These are phyloP conservation scores for Isotomurus palustris DNA, from an alignment of 2,888 invertebrate genomes.

Conservation along the genomic window DNA sequence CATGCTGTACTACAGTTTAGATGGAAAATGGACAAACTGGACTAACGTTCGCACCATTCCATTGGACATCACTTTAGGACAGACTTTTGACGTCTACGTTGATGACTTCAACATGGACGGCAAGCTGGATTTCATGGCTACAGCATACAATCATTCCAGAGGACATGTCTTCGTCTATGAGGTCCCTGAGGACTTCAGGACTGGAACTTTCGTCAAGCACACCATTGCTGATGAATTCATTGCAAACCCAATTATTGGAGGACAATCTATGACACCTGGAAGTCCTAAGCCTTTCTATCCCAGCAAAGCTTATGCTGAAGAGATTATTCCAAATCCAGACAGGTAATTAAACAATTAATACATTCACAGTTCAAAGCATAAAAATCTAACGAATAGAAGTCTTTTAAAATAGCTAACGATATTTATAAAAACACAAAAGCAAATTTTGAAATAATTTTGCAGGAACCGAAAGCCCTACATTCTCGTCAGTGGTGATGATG, in stretches of 20 bases:
- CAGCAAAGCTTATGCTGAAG: conserved; percentile 40
- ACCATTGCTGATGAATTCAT: conserved; percentile 46
- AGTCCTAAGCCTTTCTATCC: conserved; percentile 46
- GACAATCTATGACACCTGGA: conserved; percentile 47
- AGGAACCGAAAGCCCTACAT: conserved; percentile 46
- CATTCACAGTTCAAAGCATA: too few relatives aligned
- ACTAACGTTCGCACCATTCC: conserved; percentile 35
- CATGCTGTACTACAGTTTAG: conserved; percentile 43
- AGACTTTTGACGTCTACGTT: conserved; percentile 47
- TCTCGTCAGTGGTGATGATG: conserved; percentile 48
- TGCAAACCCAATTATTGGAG: conserved; percentile 43
- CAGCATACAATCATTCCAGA: conserved; percentile 40
- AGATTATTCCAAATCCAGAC: conserved; percentile 35
- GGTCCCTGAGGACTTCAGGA: conserved; percentile 45
- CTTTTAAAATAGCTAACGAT: too few relatives aligned
- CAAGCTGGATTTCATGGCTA: conserved; percentile 44
- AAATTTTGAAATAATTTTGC: too few relatives aligned
- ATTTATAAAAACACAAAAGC: too few relatives aligned
- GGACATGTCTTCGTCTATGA: conserved; percentile 46
- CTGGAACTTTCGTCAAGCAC: conserved; percentile 30
- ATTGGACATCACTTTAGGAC: conserved; percentile 45
- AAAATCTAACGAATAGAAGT: too few relatives aligned
- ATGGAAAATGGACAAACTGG: conserved; percentile 40
- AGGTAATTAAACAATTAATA: too few relatives aligned
- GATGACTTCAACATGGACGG: conserved; percentile 47